These are phyloP conservation scores for Andricus quercusramuli DNA, from an alignment of 2,888 invertebrate species.

Conservation along the genomic window DNA sequence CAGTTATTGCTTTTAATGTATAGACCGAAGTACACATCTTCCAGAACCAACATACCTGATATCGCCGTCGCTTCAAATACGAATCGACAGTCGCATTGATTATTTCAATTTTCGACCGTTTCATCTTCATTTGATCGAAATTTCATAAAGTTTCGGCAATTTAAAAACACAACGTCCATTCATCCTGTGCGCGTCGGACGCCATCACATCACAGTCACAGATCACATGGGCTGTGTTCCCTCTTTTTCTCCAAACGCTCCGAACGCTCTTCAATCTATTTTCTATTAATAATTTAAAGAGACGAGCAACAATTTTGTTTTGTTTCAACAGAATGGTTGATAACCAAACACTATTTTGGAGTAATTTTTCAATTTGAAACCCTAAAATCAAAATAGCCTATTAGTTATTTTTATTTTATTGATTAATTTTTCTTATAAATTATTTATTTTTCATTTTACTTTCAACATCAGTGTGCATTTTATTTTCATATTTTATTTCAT, in stretches of 20 bases:
- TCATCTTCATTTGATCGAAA: constrained; percentile 78
- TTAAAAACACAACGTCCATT: constrained; percentile 59
- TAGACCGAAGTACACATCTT: constrained; percentile 6
- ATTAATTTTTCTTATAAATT: not conserved
- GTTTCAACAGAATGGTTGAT: not conserved
- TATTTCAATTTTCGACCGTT: constrained; percentile 84
- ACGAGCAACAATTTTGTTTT: not conserved
- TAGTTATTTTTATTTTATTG: not conserved
- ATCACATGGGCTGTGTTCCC: constrained; percentile 41
- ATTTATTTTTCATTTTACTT: not conserved
- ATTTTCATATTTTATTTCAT: not conserved
- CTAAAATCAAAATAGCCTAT: not conserved
- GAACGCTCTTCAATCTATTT: not conserved
- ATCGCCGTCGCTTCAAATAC: constrained; percentile 86
- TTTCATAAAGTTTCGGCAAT: constrained; percentile 58
- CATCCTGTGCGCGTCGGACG: constrained; percentile 63
- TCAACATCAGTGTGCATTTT: not conserved
- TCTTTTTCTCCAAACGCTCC: constrained; percentile 5
- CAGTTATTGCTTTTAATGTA: constrained; percentile 6
- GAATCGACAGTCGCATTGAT: constrained; percentile 84
- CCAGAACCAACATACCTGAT: constrained; percentile 79
- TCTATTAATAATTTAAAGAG: not conserved
- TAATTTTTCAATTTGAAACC: not conserved
- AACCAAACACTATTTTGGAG: not conserved
- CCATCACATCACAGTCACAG: constrained; percentile 60